Percentiles rank a stretch among this genome's conserved stretches.
Evolutionary conservation across 2,113 vertebrate species (phyloP).

Genomic region (Neodon shergylaensis): DNA sequence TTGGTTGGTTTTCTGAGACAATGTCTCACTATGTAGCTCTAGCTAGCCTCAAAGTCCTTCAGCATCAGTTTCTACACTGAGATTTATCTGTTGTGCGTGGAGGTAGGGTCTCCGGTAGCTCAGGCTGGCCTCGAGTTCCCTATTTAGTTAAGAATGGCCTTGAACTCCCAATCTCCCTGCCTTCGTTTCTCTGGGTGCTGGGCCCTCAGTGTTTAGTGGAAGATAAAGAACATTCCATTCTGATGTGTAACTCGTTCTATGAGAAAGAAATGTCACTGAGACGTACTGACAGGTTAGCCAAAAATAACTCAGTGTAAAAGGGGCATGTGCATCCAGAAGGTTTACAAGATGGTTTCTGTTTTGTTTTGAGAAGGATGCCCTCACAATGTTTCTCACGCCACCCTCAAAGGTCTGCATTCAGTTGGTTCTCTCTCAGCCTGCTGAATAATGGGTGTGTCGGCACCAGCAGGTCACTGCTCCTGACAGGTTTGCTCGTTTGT

Average conservation of each 20-base stretch:
- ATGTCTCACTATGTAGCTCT: background rate
- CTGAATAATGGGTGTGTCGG: background rate
- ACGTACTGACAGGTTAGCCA: background rate
- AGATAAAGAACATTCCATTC: conserved; percentile 1
- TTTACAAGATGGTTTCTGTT: background rate
- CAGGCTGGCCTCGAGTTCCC: background rate
- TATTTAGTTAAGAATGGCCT: background rate
- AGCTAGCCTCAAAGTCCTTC: background rate
- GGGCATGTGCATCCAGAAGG: background rate
- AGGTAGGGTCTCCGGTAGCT: no score
- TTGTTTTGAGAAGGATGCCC: background rate
- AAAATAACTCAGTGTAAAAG: background rate
- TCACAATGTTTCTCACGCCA: background rate
- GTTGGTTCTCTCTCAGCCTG: background rate
- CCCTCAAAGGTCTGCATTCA: background rate
- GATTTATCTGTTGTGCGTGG: no score
- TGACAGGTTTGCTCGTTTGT: background rate
- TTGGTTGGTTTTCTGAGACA: background rate
- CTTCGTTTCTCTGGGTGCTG: background rate
- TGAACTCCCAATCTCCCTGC: background rate
- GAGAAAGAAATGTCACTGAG: conserved; percentile 7
- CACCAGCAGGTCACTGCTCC: background rate
- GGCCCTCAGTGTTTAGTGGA: background rate
- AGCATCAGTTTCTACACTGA: background rate
- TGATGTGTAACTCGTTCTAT: conserved; percentile 7